A percentile compares a stretch with the other conserved stretches of the same genome.
These are phyloP conservation scores for Aradophagus sp. DNA, from an alignment of 1,140 invertebrate species.

Conservation along the genomic window DNA sequence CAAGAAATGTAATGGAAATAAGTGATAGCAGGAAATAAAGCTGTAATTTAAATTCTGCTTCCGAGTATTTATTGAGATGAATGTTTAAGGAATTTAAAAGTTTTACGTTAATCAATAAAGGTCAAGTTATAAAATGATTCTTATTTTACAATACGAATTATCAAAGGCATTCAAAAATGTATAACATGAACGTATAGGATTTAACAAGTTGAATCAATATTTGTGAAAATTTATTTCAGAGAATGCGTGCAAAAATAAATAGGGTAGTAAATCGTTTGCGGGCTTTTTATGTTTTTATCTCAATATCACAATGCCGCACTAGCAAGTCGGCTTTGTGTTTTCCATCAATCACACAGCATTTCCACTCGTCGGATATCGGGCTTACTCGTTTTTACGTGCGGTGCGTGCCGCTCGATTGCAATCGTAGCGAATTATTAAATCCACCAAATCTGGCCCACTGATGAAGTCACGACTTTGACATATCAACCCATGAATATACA, in stretches of 20 bases:
- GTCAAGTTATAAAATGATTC: too few species aligned
- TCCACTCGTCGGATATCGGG: slow-evolving; percentile 67
- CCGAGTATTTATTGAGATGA: too few species aligned
- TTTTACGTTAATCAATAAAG: too few species aligned
- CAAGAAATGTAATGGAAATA: too few species aligned
- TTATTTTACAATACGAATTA: too few species aligned
- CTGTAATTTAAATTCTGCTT: too few species aligned
- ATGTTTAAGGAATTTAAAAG: too few species aligned
- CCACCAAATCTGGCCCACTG: slow-evolving; percentile 64
- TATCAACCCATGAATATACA: slow-evolving; percentile 52
- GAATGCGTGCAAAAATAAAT: slow-evolving; percentile 59
- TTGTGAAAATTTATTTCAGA: slow-evolving; percentile 19
- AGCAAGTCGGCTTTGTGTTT: slow-evolving; percentile 66
- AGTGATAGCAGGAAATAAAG: too few species aligned
- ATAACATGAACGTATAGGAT: neutral
- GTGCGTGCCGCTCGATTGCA: slow-evolving; percentile 68
- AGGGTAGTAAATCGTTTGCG: slow-evolving; percentile 71
- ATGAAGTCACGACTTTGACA: slow-evolving; percentile 52
- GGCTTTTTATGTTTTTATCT: slow-evolving; percentile 73
- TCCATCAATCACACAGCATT: slow-evolving; percentile 73
- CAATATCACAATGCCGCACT: slow-evolving; percentile 60
- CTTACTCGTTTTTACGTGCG: slow-evolving; percentile 69
- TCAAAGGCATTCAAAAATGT: too few species aligned
- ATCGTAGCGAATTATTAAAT: slow-evolving; percentile 73
- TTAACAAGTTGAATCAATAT: slow-evolving; percentile 25